phyloP scores from a whole-genome alignment of 1,140 invertebrate genomes.

The Ephestia elutella region DNA sequence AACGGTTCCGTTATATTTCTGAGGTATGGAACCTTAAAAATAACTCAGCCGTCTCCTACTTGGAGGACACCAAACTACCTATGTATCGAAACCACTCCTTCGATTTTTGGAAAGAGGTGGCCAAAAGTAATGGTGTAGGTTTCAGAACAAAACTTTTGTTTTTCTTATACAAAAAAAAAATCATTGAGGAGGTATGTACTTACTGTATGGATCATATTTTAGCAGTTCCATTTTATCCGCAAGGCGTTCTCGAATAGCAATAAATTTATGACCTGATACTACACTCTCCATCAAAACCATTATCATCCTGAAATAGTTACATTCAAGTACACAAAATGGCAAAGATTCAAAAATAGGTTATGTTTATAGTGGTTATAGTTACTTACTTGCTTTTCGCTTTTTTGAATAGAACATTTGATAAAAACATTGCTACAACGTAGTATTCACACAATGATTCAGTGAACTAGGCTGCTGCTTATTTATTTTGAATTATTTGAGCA shows the following conservation, averaged over 20 bases:
- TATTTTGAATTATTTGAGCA: too few species aligned
- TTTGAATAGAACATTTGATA: constrained; percentile 62
- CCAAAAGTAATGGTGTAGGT: too few species aligned
- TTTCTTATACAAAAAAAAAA: too few species aligned
- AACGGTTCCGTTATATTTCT: too few species aligned
- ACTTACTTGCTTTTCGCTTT: constrained; percentile 70
- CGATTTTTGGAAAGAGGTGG: too few species aligned
- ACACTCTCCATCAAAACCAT: constrained; percentile 86
- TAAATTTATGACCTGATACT: constrained; percentile 82
- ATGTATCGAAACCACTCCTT: too few species aligned
- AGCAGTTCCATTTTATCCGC: constrained; percentile 86
- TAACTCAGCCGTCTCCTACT: too few species aligned
- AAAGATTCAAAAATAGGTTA: constrained; percentile 7
- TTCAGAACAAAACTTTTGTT: too few species aligned
- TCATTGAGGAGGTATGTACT: constrained; percentile 61
- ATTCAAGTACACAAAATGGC: background rate
- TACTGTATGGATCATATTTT: constrained; percentile 85
- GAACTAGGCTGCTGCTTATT: too few species aligned
- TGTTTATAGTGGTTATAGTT: background rate
- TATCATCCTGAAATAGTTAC: constrained; percentile 77
- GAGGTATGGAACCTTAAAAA: too few species aligned
- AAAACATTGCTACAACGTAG: constrained; percentile 42
- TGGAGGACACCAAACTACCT: too few species aligned
- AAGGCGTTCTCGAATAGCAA: constrained; percentile 79
- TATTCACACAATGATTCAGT: background rate